Evolutionary conservation across 2,113 vertebrate species (phyloP), one percentile per base, ranked within the genome.

Genomic region (Oryzias melastigma): DNA sequence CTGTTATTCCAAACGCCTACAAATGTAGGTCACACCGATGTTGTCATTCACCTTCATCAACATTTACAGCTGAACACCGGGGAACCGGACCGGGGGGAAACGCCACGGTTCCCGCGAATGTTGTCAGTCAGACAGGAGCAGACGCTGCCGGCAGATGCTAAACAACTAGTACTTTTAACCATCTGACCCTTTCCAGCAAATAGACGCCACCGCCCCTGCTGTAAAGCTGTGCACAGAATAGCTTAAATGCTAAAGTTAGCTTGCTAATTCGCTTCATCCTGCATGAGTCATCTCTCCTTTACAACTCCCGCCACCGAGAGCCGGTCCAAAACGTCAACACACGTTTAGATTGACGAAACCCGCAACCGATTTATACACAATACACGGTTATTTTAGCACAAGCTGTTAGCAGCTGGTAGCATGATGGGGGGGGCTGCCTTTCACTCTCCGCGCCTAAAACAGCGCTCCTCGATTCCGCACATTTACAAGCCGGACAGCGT

Each of bases 371-470:
- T 8, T 18, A 4, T 20, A 2, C 1, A 0, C 3, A 63, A 14
- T 53, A 24, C 14, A 54, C 0, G 45, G 17, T 0, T 0, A 47
- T 1, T 35, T 8, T 35, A 10, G 8, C 35, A 3, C 35, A 35
- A 35, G 3, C 35, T 35, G 35, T 35, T 35, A 35, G 10, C 35
- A 35, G 12, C 35, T 35, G 7, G 2, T 35, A 13, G 35, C 2
- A 12, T 8, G 29, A 2, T 1, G 7, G 48, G 16, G 20, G 1
- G 57, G 67, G n/a, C 48, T 53, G 46, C 48, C 49, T 58, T 65
- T 42, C 50, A 49, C 16, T 70, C 75, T 85, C 60, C 85, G 80
- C 87, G 85, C 87, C 87, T 71, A 87, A 89, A 86, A 58, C 58
- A 66, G 65, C 68, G 54, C 6, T 42, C 47, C 48, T 47, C 57